Evolutionary conservation across 64 coral and sea anemone genomes (phyloP), one percentile per base, ranked within the genome.

Genomic region (Stichodactyla mertensii): DNA sequence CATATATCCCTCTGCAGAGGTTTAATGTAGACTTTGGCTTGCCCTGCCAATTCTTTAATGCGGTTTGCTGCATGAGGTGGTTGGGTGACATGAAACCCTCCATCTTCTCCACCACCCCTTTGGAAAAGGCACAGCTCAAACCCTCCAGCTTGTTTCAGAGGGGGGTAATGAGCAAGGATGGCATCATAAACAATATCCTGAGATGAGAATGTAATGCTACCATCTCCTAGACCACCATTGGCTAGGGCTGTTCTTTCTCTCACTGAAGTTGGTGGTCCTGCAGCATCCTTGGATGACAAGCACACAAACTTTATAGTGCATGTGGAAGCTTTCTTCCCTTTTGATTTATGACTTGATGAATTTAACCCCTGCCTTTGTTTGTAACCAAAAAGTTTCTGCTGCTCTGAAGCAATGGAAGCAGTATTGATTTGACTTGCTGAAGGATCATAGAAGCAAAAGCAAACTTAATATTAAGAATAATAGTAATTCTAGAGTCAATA

Each of bases 281-380:
- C 87, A 27, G 78, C 84, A 62, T 69, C 53, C 26, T 69, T 88
- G 22, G 61, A 86, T 22, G 87, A 71, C 45, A 88, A 82, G 79
- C 87, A 88, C 55, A 88, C 87, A 79, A 88, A 79, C 77, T 88
- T 82, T 16, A 88, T 16, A 14, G 87, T 88, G n/a, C 54, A 88
- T 61, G 87, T 88, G 22, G 87, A 45, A 16, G 15, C 15, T 24
- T 86, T 64, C 28, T 59, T 51, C 62, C 64, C 64, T 86, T 12
- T 61, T 58, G 57, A 7, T 58, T 58, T 58, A 31, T 31, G 28
- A 31, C 28, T 31, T 31, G 28, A 31, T 31, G 28, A 31, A 31
- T 31, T 31, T 58, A 14, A 58, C 14, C 57, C 57, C 14, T 58
- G 57, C 57, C 14, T 58, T 58, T 58, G 57, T 14, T 14, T 58